Conservation (phyloP, 1,140 invertebrate genomes). For the Limonius californicus region DNA sequence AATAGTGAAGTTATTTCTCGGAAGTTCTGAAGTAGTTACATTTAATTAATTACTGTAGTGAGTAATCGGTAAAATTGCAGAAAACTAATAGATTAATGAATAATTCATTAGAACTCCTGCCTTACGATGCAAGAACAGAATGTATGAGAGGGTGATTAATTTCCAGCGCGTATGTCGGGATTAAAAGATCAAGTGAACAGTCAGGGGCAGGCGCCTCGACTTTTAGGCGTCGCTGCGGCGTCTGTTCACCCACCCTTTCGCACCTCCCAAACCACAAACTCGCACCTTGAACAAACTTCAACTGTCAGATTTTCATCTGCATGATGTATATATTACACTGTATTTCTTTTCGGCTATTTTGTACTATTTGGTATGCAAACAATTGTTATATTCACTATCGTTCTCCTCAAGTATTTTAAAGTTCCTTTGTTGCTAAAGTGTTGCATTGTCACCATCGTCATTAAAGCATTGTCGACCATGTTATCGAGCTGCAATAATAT, state of each 20-base stretch:
- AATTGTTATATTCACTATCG: no score
- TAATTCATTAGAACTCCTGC: conserved; percentile 41
- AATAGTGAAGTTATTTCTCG: neutral
- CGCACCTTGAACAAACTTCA: conserved; percentile 28
- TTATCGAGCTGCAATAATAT: no score
- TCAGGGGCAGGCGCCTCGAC: conserved; percentile 39
- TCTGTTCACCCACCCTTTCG: conserved; percentile 31
- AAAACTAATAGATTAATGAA: conserved; percentile 43
- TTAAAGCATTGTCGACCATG: no score
- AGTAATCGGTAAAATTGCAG: conserved; percentile 31
- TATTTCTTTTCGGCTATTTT: neutral
- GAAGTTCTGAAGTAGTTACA: neutral
- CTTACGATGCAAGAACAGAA: conserved; percentile 33
- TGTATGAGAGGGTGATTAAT: conserved; percentile 41
- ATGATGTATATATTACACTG: neutral
- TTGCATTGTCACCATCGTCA: no score
- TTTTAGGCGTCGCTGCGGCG: conserved; percentile 35
- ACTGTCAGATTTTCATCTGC: conserved; percentile 21
- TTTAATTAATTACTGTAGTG: conserved; percentile 15
- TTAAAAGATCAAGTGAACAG: conserved; percentile 44
- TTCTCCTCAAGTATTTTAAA: no score
- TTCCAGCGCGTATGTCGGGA: conserved; percentile 43
- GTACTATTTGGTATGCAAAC: no score
- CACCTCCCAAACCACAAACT: conserved; percentile 29
- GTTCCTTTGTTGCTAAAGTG: no score